Conservation (phyloP, 2,113 vertebrate species). For the Nothobranchius kuhntae region DNA sequence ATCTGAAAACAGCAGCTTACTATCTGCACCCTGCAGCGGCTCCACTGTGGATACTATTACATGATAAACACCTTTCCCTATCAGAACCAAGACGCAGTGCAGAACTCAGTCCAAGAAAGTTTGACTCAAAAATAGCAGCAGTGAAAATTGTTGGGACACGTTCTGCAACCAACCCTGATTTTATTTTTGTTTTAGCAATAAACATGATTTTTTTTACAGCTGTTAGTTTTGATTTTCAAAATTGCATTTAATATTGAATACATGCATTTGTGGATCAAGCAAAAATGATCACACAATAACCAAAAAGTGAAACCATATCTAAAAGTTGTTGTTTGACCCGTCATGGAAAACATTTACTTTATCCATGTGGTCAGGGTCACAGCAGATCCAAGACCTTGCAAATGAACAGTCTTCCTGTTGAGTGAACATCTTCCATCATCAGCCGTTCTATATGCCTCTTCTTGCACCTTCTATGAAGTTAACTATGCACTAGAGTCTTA, state of each 20-base stretch:
- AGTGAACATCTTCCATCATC: conserved; percentile 61
- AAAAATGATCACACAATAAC: too few species aligned
- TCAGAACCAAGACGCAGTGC: conserved; percentile 52
- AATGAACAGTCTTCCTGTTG: conserved; percentile 67
- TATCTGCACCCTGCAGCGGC: conserved; percentile 72
- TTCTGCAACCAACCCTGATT: conserved; percentile 18
- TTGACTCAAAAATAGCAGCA: conserved; percentile 41
- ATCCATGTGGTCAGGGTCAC: conserved; percentile 49
- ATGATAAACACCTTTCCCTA: conserved; percentile 74
- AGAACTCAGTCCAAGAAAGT: conserved; percentile 60
- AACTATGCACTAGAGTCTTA: conserved; percentile 70
- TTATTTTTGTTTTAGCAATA: not conserved
- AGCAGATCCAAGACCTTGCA: conserved; percentile 53
- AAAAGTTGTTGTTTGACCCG: conserved; percentile 13
- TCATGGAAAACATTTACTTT: conserved; percentile 37
- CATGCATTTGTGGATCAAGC: too few species aligned
- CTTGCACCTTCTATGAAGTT: conserved; percentile 69
- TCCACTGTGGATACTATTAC: conserved; percentile 73
- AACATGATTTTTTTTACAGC: too few species aligned
- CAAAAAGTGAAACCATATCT: too few species aligned
- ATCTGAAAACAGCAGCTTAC: conserved; percentile 68
- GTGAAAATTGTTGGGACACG: conserved; percentile 46
- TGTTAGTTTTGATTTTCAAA: too few species aligned
- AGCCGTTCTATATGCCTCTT: conserved; percentile 53
- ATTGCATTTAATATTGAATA: too few species aligned